Evolutionary conservation across 2,113 vertebrate genomes (phyloP), one percentile per base, ranked within the genome.

Genomic region (Pithys albifrons): DNA sequence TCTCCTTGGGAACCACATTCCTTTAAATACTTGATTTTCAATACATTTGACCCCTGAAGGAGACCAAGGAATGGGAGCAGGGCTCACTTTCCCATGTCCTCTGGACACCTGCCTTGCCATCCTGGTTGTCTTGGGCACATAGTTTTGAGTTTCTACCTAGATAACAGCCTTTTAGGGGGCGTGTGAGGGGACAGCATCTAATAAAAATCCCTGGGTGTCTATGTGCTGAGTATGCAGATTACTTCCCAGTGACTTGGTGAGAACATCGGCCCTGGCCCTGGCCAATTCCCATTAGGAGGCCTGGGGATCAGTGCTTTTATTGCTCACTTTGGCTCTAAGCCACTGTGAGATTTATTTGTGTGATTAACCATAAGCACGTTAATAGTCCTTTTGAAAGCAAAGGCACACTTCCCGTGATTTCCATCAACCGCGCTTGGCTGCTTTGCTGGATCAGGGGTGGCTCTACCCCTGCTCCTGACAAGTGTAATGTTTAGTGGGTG

Each of bases 121-220:
- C 41, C 37, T 5, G 8, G 59, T 61, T 64, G 51, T 39, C 86
- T 70, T 1, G 0, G 9, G 57, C 39, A 41, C n/a, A 37, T 14
- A 24, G 58, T 55, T 73, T 51, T 0, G 0, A 35, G 54, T 46
- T 91, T 88, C 37, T 46, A 49, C 59, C 24, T 74, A 43, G 43
- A 37, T 35, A 80, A 70, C 25, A 1, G 2, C 49, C 19, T 61
- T 94, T 25, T 25, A 12, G 3, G 23, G 29, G 23, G 12, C 0
- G 2, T 55, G 35, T 17, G 6, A 4, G 18, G 12, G 8, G 0
- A 4, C 1, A 1, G 28, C 57, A 14, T 1, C 0, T 1, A 55
- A 41, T 20, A 59, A 43, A 88, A 93, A 35, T 23, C 37, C 62
- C 24, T 1, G 3, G 16, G 43, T 24, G 3, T 1, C 2, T 78